Percentiles rank a stretch among this genome's conserved stretches.
Evolutionary conservation across 2,113 vertebrate genomes (phyloP).

Genomic region (Corythornis madagascariensis): DNA sequence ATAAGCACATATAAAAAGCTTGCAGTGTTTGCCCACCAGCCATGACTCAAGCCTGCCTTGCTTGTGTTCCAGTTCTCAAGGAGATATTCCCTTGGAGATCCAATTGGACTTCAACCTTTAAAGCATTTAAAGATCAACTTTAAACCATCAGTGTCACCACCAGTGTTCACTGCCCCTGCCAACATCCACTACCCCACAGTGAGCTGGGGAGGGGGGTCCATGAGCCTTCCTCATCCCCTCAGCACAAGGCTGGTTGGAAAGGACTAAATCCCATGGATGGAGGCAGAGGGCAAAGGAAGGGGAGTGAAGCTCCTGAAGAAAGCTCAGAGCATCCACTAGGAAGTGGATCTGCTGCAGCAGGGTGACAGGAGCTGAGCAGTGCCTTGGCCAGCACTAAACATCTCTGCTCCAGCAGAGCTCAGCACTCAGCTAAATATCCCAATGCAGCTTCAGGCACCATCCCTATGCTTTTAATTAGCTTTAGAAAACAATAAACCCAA

Average conservation of each 20-base stretch:
- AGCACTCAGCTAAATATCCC: not conserved
- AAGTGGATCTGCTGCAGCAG: fast-evolving
- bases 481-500: not conserved
- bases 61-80: not conserved
- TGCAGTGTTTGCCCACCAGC: not conserved
- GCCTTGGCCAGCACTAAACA: not conserved
- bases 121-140: not conserved
- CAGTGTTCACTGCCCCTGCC: not conserved
- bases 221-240: not conserved
- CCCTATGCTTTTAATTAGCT: not conserved
- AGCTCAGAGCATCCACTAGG: not conserved
- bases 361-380: not conserved
- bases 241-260: not conserved
- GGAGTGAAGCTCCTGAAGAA: not conserved
- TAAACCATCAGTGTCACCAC: fast-evolving
- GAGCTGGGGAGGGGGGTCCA: not conserved
- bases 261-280: not conserved
- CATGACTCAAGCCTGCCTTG: not conserved
- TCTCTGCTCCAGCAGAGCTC: not conserved
- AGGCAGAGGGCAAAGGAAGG: not conserved
- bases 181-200: not conserved
- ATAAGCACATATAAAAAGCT: not conserved
- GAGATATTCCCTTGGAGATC: not conserved
- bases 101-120: not conserved
- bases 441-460: not conserved